A percentile compares a stretch with the other conserved stretches of the same genome.
Conservation (phyloP, 2,888 invertebrate species). For the Margaritifera margaritifera region DNA sequence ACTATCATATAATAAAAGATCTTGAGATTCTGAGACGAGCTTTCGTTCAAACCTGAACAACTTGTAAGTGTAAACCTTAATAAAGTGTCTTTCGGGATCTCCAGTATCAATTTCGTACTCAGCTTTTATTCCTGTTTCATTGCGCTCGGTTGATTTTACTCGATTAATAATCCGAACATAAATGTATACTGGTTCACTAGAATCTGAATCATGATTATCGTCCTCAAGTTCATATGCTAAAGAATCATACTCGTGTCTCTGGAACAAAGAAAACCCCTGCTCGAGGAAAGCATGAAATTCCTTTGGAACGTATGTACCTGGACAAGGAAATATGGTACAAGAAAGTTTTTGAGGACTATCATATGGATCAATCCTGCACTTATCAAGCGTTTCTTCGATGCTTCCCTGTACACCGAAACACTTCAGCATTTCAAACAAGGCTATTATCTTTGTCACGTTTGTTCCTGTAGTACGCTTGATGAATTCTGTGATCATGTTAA, state of each 20-base stretch:
- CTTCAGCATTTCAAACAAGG: no score
- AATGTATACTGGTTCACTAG: slow-evolving; percentile 13
- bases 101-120: slow-evolving; percentile 5
- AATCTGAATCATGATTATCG: slow-evolving; percentile 1
- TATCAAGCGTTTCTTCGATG: slow-evolving; percentile 11
- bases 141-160: not conserved
- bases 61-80: slow-evolving; percentile 3
- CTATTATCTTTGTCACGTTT: no score
- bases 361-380: not conserved
- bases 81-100: not conserved
- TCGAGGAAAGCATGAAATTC: slow-evolving; percentile 29
- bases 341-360: not conserved
- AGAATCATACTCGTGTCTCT: slow-evolving; percentile 23
- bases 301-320: slow-evolving; percentile 31
- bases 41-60: slow-evolving; percentile 5
- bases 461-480: no score
- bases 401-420: not conserved
- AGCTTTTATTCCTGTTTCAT: not conserved
- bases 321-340: slow-evolving; percentile 20
- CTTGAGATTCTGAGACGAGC: no score
- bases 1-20: no score
- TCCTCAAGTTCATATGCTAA: slow-evolving; percentile 24
- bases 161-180: slow-evolving; percentile 23
- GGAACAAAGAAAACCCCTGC: slow-evolving; percentile 23
- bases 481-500: no score